phyloP scores from a whole-genome alignment of 2,888 invertebrate genomes.

The Andrena fulva region DNA sequence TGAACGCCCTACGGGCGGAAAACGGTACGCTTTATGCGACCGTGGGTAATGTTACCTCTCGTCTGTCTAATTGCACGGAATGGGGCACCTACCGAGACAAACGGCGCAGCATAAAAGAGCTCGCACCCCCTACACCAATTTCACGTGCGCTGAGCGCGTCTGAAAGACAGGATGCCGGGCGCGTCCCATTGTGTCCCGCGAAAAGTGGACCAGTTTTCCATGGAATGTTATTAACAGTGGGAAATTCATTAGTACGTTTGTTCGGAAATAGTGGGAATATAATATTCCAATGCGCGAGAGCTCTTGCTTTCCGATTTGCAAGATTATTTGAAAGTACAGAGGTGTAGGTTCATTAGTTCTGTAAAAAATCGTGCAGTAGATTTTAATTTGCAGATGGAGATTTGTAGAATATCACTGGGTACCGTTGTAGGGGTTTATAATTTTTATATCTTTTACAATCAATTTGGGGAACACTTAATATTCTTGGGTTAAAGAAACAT shows the following conservation, averaged over 20 bases:
- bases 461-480: no score
- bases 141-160: slow-evolving; percentile 29
- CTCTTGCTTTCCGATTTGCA: background rate
- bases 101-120: slow-evolving; percentile 60
- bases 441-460: no score
- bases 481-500: background rate
- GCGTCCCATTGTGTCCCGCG: slow-evolving; percentile 22
- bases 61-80: slow-evolving; percentile 76
- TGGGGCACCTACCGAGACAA: slow-evolving; percentile 72
- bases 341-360: no score
- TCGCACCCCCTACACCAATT: slow-evolving; percentile 49
- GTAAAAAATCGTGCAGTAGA: no score
- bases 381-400: no score
- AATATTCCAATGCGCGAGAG: background rate
- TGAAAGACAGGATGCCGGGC: slow-evolving; percentile 34
- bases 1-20: slow-evolving; percentile 43
- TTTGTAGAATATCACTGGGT: no score
- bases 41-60: slow-evolving; percentile 66
- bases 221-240: background rate
- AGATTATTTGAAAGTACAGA: background rate
- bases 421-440: no score
- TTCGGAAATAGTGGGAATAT: background rate
- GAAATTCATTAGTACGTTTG: background rate
- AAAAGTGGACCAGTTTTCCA: slow-evolving; percentile 37
- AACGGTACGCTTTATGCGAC: slow-evolving; percentile 53